These are phyloP conservation scores for Sorex maritimensis DNA, from an alignment of 2,797 vertebrate genomes.

Conservation along the genomic window DNA sequence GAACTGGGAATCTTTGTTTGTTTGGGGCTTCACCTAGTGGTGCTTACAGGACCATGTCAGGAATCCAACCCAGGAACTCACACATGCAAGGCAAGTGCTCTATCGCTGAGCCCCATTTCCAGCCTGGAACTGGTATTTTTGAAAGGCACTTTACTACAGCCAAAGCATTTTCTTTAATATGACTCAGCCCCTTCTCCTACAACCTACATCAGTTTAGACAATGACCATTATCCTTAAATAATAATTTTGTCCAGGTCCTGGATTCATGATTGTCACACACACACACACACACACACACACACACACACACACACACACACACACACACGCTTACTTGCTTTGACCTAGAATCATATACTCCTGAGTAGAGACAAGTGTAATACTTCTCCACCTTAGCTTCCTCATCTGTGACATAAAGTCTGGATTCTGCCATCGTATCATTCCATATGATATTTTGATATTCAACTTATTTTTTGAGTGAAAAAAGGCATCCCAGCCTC, in stretches of 20 bases:
- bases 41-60: too few species aligned
- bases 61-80: too few species aligned
- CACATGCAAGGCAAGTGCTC: too few species aligned
- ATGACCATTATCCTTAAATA: not conserved
- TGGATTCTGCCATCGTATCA: not conserved
- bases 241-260: not conserved
- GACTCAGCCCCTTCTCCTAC: not conserved
- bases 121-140: not conserved
- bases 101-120: too few species aligned
- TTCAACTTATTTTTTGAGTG: not conserved
- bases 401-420: not conserved
- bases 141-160: slow-evolving; percentile 37
- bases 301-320: not conserved
- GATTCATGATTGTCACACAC: not conserved
- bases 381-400: not conserved
- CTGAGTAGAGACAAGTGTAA: not conserved
- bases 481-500: not conserved
- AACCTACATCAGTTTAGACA: slow-evolving; percentile 9
- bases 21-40: too few species aligned
- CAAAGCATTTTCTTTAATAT: not conserved
- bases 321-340: not conserved
- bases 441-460: not conserved
- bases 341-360: not conserved
- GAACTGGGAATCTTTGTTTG: too few species aligned
- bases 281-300: accelerated